Evolutionary conservation across 1,140 invertebrate genomes (phyloP).

Genomic region (Listronotus bonariensis): DNA sequence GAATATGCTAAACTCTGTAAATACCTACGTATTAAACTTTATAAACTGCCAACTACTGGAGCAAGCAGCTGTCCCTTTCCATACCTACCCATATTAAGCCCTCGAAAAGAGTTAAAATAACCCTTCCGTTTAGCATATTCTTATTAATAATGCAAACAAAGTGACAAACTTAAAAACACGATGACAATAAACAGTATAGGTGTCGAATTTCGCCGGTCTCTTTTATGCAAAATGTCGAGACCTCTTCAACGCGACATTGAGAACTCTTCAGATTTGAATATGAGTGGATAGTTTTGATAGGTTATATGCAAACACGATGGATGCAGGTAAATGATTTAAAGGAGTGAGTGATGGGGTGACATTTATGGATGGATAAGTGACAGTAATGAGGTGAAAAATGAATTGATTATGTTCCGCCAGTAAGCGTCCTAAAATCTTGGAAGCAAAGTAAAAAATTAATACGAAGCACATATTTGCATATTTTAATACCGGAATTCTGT

Average conservation of each 20-base stretch:
- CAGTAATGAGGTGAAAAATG: slow-evolving; percentile 10
- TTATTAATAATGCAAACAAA: slow-evolving; percentile 29
- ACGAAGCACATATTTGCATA: too few species aligned
- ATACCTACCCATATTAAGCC: too few species aligned
- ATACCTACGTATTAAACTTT: too few species aligned
- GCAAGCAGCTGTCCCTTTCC: too few species aligned
- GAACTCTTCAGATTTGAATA: slow-evolving; percentile 29
- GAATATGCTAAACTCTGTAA: too few species aligned
- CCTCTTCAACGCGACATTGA: slow-evolving; percentile 25
- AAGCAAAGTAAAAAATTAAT: too few species aligned
- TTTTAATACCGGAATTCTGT: too few species aligned
- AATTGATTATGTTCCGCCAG: background rate
- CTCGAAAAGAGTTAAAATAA: background rate
- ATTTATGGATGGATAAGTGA: slow-evolving; percentile 8
- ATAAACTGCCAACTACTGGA: too few species aligned
- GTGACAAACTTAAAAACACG: slow-evolving; percentile 22
- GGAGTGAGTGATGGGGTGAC: too few species aligned
- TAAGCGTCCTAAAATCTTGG: too few species aligned
- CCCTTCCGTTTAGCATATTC: slow-evolving; percentile 17
- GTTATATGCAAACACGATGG: slow-evolving; percentile 22
- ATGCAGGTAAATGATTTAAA: slow-evolving; percentile 6
- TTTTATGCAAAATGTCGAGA: slow-evolving; percentile 16
- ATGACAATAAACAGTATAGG: slow-evolving; percentile 20
- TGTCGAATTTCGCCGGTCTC: slow-evolving; percentile 18
- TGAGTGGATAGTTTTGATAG: slow-evolving; percentile 28